Evolutionary conservation across 1,140 invertebrate genomes (phyloP).

Genomic region (Lethocerus indicus): DNA sequence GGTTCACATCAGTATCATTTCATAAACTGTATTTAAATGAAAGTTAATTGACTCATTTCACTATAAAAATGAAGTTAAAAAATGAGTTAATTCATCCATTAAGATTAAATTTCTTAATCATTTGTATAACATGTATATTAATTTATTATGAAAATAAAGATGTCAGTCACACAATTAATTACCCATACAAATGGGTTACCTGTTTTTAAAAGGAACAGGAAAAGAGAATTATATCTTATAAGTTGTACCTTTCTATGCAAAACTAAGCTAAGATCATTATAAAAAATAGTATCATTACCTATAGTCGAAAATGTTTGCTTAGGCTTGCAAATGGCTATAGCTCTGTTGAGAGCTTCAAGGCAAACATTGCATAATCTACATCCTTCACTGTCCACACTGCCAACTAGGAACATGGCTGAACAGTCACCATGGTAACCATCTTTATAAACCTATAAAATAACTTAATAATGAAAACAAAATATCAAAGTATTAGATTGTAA

Average conservation of each 20-base stretch:
- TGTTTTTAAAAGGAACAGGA: too few species aligned
- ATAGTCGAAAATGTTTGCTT: slow-evolving; percentile 54
- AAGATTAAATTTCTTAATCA: background rate
- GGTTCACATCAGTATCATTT: too few species aligned
- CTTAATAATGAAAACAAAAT: too few species aligned
- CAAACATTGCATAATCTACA: slow-evolving; percentile 48
- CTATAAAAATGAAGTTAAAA: background rate
- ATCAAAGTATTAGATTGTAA: too few species aligned
- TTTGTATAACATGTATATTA: too few species aligned
- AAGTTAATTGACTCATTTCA: too few species aligned
- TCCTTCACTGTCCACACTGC: slow-evolving; percentile 58
- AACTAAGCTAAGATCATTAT: background rate
- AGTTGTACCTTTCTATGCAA: too few species aligned
- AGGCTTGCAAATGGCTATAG: slow-evolving; percentile 60
- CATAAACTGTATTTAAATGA: background rate
- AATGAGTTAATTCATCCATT: background rate
- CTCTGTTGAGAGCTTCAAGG: slow-evolving; percentile 49
- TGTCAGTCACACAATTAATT: too few species aligned
- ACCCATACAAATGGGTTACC: too few species aligned
- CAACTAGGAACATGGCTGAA: slow-evolving; percentile 71
- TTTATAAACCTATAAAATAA: slow-evolving; percentile 49
- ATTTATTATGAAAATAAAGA: too few species aligned
- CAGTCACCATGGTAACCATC: slow-evolving; percentile 88
- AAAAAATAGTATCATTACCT: slow-evolving; percentile 30
- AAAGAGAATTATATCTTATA: too few species aligned